Conservation (phyloP, 2,888 invertebrate species). For the Perizoma flavofasciatum region DNA sequence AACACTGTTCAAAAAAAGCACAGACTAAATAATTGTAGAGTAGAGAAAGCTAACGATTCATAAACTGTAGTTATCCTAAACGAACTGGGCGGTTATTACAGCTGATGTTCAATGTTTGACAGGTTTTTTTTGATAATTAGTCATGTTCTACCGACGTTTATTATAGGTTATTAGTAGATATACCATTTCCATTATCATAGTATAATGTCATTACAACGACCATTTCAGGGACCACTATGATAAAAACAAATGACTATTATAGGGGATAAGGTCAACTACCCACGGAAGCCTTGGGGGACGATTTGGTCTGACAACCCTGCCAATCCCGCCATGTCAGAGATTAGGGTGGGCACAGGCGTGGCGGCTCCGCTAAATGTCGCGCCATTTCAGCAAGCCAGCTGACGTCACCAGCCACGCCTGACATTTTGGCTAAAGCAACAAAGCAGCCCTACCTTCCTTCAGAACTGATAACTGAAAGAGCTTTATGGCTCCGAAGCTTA, state of each 20-base stretch:
- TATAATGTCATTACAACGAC: conserved; percentile 1
- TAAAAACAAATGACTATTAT: conserved; percentile 32
- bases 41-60: too few relatives aligned
- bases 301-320: conserved; percentile 68
- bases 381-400: conserved; percentile 69
- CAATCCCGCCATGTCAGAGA: conserved; percentile 72
- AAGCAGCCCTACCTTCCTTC: conserved; percentile 75
- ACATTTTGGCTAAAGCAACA: conserved; percentile 77
- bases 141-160: too few relatives aligned
- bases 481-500: conserved; percentile 69
- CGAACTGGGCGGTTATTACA: background rate
- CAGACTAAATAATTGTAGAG: too few relatives aligned
- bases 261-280: conserved; percentile 56
- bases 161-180: background rate
- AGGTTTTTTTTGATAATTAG: background rate
- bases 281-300: conserved; percentile 56
- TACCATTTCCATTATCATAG: conserved; percentile 2
- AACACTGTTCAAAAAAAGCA: too few relatives aligned
- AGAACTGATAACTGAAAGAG: conserved; percentile 70
- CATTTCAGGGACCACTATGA: conserved; percentile 12
- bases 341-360: conserved; percentile 78
- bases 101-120: conserved; percentile 4
- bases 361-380: conserved; percentile 76
- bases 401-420: conserved; percentile 81
- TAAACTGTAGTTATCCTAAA: too few relatives aligned